Evolutionary conservation across 2,888 invertebrate genomes (phyloP), one percentile per base, ranked within the genome.

Genomic region (Notocelia uddmanniana): DNA sequence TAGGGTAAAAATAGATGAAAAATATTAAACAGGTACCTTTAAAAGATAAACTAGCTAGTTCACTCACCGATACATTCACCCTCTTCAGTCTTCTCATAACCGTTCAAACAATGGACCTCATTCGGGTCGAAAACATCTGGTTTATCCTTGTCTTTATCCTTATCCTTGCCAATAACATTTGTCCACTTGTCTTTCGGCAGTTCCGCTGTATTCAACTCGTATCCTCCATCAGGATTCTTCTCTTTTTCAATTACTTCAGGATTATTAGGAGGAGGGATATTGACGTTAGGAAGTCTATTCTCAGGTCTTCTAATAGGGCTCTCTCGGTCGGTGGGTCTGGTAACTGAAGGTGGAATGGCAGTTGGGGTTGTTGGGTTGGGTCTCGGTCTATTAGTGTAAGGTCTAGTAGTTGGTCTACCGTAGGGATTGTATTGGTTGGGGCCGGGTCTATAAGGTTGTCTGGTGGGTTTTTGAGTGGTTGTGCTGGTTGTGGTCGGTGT

Each of bases 51-150:
- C n/a, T n/a, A n/a, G 10, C n/a, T 15, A 37, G 2, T 19, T 37
- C 19, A 78, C 89, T 89, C 84, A 95, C 95, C 95, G 50, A 94
- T 89, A 82, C 96, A 96, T 37, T 94, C 93, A 2, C 95, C 95
- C 63, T 85, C 79, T 48, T 83, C 83, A 79, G 95, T 94, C 66
- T 94, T 91, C 71, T 94, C 90, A 70, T 94, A 95, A 0, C 96
- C 96, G 75, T 89, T 83, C 57, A 94, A 82, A 76, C 95, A 95
- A 73, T 90, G 90, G 1, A 90, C 68, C 2, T 86, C 78, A 48
- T 86, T 83, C n/a, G 85, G 77, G 74, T 90, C 82, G 69, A 89
- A 88, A 9, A 83, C 85, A 21, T 81, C 81, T 37, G 81, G 77
- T 31, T 31, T 9, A 2, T 15, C 19, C 8, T 31, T 9, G 0